phyloP scores from a whole-genome alignment of 2,113 vertebrate genomes.

The Nipponia nippon region DNA sequence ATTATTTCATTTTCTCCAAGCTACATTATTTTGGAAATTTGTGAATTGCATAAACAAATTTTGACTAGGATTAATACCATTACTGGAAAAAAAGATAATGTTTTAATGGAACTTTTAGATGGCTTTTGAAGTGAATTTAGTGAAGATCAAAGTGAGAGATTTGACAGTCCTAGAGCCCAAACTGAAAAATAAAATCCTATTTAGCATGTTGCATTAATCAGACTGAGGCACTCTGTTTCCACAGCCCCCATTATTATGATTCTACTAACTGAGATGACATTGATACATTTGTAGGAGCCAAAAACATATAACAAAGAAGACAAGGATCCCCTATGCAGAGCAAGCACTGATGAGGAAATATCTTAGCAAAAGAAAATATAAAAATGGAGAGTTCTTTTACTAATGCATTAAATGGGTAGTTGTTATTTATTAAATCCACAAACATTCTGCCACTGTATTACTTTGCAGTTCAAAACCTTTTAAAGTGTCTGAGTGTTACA shows the following conservation, averaged over 20 bases:
- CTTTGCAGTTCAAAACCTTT: not conserved
- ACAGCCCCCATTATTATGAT: not conserved
- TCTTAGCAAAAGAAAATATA: not conserved
- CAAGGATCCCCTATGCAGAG: not conserved
- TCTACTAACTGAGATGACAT: not conserved
- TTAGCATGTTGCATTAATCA: slow-evolving; percentile 23
- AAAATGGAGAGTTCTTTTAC: not conserved
- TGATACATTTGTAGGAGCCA: not conserved
- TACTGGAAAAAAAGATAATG: not conserved
- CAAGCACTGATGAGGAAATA: not conserved
- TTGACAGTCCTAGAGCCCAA: not conserved
- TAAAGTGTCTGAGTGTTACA: not conserved
- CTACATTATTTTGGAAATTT: not conserved
- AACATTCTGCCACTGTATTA: not conserved
- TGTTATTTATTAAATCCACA: not conserved
- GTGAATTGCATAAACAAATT: not conserved
- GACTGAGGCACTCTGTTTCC: not conserved
- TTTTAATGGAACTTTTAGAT: slow-evolving; percentile 16
- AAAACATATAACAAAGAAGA: not conserved
- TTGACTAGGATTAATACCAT: not conserved
- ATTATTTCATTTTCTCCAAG: not conserved
- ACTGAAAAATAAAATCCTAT: not conserved
- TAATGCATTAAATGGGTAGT: not conserved
- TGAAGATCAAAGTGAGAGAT: slow-evolving; percentile 13
- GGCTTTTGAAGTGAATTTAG: slow-evolving; percentile 39